Evolutionary conservation across 2,113 vertebrate genomes (phyloP), one percentile per base, ranked within the genome.

Genomic region (Atlantisia rogersi): DNA sequence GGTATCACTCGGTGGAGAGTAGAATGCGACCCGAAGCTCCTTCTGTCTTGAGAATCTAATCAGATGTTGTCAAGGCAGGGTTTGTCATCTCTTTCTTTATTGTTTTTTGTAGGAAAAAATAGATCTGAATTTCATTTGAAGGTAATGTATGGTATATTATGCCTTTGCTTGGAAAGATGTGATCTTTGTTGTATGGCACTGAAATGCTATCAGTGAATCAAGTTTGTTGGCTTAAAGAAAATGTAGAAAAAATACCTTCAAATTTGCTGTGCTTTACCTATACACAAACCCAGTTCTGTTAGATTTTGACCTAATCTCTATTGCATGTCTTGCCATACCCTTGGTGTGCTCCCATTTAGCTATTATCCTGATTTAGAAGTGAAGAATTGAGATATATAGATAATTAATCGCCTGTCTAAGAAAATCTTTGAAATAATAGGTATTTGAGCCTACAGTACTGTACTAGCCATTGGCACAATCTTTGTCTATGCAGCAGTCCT

Each of bases 91-190:
- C 12, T 63, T 12, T 65, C 11, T 74, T 62, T 63, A 50, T 87
- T 79, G 35, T 74, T 88, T 77, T 8, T 10, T 44, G 2, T 46
- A 37, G 55, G 22, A 65, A 86, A 94, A 93, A 82, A 55, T 17
- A 70, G 29, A 74, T 70, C 26, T 67, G 17, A 70, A 46, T 86
- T 81, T 91, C 26, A 42, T 71, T 52, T 92, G 69, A 75, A 64
- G 52, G 52, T 70, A 70, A 59, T 24, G 5, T 40, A 52, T 70
- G 24, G 70, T 58, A 6, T 93, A 25, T 73, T 88, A 50, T 83
- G 74, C n/a, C 28, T 92, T 74, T 86, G 35, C 73, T 52, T 94
- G 56, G 65, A 82, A 88, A 96, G 94, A 78, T 46, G 18, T 75
- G 52, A 28, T 91, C 73, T 86, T 86, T 75, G 42, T 82, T 78